phyloP scores from a whole-genome alignment of 2,888 invertebrate species.

The Tupiocoris notatus region DNA sequence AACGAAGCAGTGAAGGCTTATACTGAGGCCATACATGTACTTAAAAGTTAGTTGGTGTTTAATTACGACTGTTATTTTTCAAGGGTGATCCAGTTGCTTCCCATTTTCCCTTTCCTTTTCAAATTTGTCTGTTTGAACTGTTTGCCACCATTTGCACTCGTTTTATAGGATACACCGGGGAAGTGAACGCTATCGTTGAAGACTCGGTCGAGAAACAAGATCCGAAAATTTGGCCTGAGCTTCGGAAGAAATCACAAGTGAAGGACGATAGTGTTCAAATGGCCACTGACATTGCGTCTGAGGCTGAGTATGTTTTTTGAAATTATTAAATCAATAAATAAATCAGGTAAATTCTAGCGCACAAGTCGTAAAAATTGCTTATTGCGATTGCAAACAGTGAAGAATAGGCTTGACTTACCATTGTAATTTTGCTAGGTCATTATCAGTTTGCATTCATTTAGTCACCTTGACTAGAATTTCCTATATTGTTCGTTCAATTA shows the following conservation, averaged over 20 bases:
- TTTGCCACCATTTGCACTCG: background rate
- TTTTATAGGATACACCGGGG: slow-evolving; percentile 52
- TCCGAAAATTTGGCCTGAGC: slow-evolving; percentile 58
- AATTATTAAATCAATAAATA: too few relatives aligned
- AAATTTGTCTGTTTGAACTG: background rate
- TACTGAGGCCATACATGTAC: slow-evolving; percentile 62
- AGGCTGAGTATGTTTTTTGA: slow-evolving; percentile 5
- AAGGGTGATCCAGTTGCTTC: too few relatives aligned
- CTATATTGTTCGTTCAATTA: slow-evolving; percentile 14
- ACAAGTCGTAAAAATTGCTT: too few relatives aligned
- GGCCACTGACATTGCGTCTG: background rate
- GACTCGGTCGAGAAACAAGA: slow-evolving; percentile 63
- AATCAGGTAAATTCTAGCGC: too few relatives aligned
- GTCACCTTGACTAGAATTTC: too few relatives aligned
- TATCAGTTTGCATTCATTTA: too few relatives aligned
- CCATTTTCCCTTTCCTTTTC: background rate
- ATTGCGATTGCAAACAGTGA: too few relatives aligned
- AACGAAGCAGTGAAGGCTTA: slow-evolving; percentile 67
- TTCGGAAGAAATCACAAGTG: slow-evolving; percentile 62
- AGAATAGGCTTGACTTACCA: too few relatives aligned
- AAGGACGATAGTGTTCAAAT: slow-evolving; percentile 54
- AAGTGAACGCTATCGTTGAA: slow-evolving; percentile 62
- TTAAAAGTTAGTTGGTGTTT: slow-evolving; percentile 54
- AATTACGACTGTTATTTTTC: too few relatives aligned
- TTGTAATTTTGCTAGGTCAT: too few relatives aligned